Percentiles rank a stretch among this genome's conserved stretches.
Evolutionary conservation across 2,113 vertebrate genomes (phyloP).

Genomic region (Alosa alosa): DNA sequence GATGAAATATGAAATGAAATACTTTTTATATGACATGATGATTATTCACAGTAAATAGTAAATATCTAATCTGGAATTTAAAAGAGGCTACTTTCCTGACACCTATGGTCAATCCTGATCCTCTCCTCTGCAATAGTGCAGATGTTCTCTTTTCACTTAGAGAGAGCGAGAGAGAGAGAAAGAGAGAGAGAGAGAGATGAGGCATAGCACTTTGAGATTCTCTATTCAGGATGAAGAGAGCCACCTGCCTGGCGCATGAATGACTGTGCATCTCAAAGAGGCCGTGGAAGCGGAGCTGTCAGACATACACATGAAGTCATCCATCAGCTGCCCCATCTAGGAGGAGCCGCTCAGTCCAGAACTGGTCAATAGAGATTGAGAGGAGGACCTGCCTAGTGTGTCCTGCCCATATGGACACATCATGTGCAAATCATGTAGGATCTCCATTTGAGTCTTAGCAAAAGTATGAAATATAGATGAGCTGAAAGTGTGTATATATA

Average conservation of each 20-base stretch:
- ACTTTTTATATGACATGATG: too few species aligned
- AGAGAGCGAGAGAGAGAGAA: not conserved
- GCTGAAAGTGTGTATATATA: not conserved
- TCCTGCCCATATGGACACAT: not conserved
- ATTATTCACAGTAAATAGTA: too few species aligned
- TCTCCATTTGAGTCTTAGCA: not conserved
- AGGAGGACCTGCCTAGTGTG: not conserved
- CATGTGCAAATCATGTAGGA: not conserved
- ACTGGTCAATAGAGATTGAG: not conserved
- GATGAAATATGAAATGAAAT: too few species aligned
- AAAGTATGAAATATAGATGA: conserved; percentile 18
- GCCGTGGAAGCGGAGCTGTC: conserved; percentile 23
- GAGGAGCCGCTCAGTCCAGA: not conserved
- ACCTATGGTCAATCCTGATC: not conserved
- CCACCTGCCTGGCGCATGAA: conserved; percentile 29
- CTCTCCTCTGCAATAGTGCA: not conserved
- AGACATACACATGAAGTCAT: conserved; percentile 28
- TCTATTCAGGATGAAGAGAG: conserved; percentile 28
- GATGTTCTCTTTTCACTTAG: not conserved
- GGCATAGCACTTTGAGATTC: not conserved
- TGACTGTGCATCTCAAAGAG: conserved; percentile 17
- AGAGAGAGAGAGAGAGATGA: not conserved
- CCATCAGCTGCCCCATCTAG: not conserved
- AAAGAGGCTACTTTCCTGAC: not conserved
- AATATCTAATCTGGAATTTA: not conserved